phyloP scores from a whole-genome alignment of 2,888 invertebrate species.

The Chamaedrilus cognettii region DNA sequence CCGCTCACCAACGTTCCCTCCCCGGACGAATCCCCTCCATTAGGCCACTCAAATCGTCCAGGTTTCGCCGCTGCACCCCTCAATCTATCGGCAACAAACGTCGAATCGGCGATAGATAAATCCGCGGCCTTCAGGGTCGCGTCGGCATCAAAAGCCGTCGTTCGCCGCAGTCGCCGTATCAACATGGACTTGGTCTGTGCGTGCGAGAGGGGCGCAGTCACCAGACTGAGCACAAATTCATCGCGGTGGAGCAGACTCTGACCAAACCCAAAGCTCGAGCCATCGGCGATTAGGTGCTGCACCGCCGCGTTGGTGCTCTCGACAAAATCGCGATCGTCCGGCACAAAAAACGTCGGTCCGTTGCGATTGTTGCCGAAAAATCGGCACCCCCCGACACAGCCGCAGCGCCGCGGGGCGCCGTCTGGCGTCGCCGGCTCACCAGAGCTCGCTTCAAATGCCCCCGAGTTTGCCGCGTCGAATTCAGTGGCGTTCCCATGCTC shows the following conservation, averaged over 20 bases:
- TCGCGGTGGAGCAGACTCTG: conserved; percentile 81
- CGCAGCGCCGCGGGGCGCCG: conserved; percentile 69
- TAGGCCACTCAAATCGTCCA: no score
- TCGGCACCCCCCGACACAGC: conserved; percentile 91
- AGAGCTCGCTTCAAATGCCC: background rate
- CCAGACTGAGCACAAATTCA: conserved; percentile 84
- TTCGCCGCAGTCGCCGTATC: background rate
- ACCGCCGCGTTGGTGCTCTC: conserved; percentile 42
- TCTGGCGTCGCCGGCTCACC: background rate
- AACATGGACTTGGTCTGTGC: background rate
- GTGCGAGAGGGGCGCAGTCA: conserved; percentile 59
- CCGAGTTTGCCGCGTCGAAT: background rate
- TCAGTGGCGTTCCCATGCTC: no score
- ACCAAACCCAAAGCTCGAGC: conserved; percentile 76
- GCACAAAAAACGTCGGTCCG: conserved; percentile 85
- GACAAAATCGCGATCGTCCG: conserved; percentile 53
- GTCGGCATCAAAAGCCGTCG: background rate
- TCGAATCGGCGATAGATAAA: background rate
- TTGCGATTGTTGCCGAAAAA: conserved; percentile 94
- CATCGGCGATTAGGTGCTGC: conserved; percentile 47
- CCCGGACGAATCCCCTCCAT: background rate
- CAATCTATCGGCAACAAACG: background rate
- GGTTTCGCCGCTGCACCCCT: background rate
- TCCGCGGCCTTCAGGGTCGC: background rate
- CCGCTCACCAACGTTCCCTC: background rate